Conservation (phyloP, 2,797 vertebrate species). For the Rhyacichthys aspro region DNA sequence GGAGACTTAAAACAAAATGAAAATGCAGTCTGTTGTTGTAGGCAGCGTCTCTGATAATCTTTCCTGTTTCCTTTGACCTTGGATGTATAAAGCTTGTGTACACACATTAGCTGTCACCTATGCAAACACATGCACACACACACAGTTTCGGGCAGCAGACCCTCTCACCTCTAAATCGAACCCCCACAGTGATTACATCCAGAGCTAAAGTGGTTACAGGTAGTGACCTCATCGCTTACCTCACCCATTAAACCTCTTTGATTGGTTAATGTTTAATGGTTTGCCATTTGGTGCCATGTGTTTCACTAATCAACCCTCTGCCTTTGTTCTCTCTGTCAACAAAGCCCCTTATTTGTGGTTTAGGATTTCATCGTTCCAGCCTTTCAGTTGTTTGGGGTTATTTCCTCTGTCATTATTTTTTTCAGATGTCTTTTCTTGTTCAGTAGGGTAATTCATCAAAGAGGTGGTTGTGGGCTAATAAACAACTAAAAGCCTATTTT, state of each 20-base stretch:
- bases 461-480: neutral
- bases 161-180: slow-evolving; percentile 42
- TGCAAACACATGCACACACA: neutral
- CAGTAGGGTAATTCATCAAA: slow-evolving; percentile 10
- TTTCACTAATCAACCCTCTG: slow-evolving; percentile 22
- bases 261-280: slow-evolving; percentile 47
- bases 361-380: neutral
- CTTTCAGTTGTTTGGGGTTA: slow-evolving; percentile 24
- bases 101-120: slow-evolving; percentile 5
- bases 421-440: slow-evolving; percentile 5
- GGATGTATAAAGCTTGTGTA: neutral
- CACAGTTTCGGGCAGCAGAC: slow-evolving; percentile 12
- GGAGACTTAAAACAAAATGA: too few species aligned
- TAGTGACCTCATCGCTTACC: slow-evolving; percentile 49
- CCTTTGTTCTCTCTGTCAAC: slow-evolving; percentile 30
- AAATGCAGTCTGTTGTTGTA: neutral
- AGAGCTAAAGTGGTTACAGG: slow-evolving; percentile 30
- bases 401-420: slow-evolving; percentile 18
- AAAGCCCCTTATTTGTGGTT: slow-evolving; percentile 16
- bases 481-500: slow-evolving; percentile 1
- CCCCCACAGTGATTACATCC: slow-evolving; percentile 29
- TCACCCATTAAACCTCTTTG: slow-evolving; percentile 28
- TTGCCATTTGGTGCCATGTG: slow-evolving; percentile 25
- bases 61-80: slow-evolving; percentile 16
- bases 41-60: neutral